Evolutionary conservation across 2,113 vertebrate species (phyloP).

Genomic region (Myotis lucifugus): DNA sequence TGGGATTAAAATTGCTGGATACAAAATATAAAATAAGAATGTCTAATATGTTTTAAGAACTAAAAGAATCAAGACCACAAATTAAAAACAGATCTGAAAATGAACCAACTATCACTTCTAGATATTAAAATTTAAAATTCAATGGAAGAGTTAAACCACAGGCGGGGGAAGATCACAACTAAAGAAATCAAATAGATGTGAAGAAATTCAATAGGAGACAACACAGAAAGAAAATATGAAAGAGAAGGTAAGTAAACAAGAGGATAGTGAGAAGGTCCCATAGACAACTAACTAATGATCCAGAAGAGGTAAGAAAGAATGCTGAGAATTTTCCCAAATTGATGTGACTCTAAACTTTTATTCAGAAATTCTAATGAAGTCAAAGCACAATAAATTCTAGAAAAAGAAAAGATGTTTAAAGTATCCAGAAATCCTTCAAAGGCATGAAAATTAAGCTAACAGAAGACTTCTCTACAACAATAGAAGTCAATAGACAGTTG

Average conservation of each 20-base stretch:
- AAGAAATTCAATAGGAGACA: background rate
- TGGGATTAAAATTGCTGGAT: background rate
- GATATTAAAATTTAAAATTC: background rate
- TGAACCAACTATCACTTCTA: background rate
- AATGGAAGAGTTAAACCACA: background rate
- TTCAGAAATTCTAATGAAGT: constrained; percentile 20
- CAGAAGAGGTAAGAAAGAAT: background rate
- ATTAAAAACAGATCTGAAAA: background rate
- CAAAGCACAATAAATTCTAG: constrained; percentile 12
- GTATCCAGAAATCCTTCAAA: background rate
- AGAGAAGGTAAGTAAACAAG: background rate
- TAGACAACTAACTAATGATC: background rate
- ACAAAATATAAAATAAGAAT: background rate
- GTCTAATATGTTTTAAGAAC: background rate
- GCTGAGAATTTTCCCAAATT: constrained; percentile 42
- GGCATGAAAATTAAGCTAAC: background rate
- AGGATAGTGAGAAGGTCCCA: background rate
- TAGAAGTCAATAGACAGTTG: background rate
- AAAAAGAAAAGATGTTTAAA: background rate
- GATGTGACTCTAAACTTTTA: background rate
- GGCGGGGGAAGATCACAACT: background rate
- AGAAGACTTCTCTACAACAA: background rate
- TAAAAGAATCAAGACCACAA: background rate
- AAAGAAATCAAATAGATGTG: constrained; percentile 17
- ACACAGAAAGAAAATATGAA: background rate